Base-by-base conservation (phyloP, 2,797 vertebrate species). In the Neomorphus geoffroyi region DNA sequence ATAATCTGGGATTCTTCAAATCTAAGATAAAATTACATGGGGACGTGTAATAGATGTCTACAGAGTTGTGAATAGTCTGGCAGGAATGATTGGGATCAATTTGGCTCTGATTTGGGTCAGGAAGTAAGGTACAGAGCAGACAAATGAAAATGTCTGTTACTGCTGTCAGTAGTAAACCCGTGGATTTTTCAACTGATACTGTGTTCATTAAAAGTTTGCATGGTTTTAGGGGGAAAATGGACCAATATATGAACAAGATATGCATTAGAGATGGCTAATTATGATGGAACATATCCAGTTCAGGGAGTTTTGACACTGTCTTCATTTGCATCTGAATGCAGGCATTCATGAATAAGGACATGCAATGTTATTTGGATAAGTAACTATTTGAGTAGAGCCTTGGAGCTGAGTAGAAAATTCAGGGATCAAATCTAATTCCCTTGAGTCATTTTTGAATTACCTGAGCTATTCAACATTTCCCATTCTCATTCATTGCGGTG, bases 271-370 rank as follows among this genome's bases (percentile, higher is more conserved):
- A 22, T 78, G 26, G 30, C 17, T 78, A 50, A 77, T 71, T 67
- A 67, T 0, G 0, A 28, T 50, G 37, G 2, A 70, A 11, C 3
- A 1, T 9, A 6, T 66, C 41, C 43, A 18, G 5, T 43, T 61
- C 27, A 58, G 61, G 35, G 33, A 26, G 4, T 85, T 88, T 46
- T 74, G 61, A 19, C 27, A 4, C 28, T 54, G 18, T 57, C 39
- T 80, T 80, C 9, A 32, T 53, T 89, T 73, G 53, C 13, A 14
- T 64, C 18, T 73, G 28, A 92, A 53, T 41, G 27, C 33, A 89
- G 67, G 21, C 41, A 28, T 81, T 81, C 18, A 33, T 67, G 75
- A 46, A 24, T 13, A 60, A 64, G 15, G 24, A 50, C 8, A 5
- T 22, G 6, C 3, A 15, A 8, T 74, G 82, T 77, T 77, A 58